These are phyloP conservation scores for Tromatobia lineatoria DNA, from an alignment of 2,888 invertebrate genomes.

Conservation along the genomic window DNA sequence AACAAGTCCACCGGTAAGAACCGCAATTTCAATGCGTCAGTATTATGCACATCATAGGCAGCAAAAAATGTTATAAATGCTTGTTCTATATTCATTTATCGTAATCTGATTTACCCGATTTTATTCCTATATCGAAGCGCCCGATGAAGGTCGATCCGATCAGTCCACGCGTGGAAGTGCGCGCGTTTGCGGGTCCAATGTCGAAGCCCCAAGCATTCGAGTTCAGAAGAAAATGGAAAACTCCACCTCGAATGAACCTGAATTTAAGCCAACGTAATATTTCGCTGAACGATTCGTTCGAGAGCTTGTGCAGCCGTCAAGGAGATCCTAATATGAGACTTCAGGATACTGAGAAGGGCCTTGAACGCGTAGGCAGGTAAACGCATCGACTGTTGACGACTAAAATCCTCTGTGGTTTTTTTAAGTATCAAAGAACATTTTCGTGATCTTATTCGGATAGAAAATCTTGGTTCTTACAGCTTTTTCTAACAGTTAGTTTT, in stretches of 20 bases:
- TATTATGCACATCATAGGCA: not conserved
- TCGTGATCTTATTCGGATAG: no score
- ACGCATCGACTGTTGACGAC: conserved; percentile 23
- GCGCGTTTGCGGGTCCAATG: conserved; percentile 97
- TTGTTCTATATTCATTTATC: not conserved
- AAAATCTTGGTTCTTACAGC: no score
- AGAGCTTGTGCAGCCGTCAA: conserved; percentile 37
- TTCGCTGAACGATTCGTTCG: conserved; percentile 69
- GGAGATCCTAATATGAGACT: conserved; percentile 83
- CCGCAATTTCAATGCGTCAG: conserved; percentile 13
- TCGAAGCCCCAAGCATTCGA: conserved; percentile 89
- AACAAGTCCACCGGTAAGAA: conserved; percentile 89
- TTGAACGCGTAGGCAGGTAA: conserved; percentile 93
- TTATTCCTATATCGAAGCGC: conserved; percentile 85
- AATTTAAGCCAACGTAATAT: conserved; percentile 56
- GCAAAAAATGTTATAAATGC: not conserved
- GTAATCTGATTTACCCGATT: conserved; percentile 22
- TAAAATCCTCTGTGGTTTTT: no score
- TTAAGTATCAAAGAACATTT: no score
- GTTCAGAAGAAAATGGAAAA: conserved; percentile 94
- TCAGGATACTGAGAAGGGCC: conserved; percentile 93
- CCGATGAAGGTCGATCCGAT: conserved; percentile 88
- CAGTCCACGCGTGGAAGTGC: conserved; percentile 91
- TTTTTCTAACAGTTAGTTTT: no score
- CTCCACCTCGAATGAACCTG: conserved; percentile 88